A percentile compares a stretch with the other conserved stretches of the same genome.
Conservation (phyloP, 2,888 invertebrate species). For the Andricus curvator region DNA sequence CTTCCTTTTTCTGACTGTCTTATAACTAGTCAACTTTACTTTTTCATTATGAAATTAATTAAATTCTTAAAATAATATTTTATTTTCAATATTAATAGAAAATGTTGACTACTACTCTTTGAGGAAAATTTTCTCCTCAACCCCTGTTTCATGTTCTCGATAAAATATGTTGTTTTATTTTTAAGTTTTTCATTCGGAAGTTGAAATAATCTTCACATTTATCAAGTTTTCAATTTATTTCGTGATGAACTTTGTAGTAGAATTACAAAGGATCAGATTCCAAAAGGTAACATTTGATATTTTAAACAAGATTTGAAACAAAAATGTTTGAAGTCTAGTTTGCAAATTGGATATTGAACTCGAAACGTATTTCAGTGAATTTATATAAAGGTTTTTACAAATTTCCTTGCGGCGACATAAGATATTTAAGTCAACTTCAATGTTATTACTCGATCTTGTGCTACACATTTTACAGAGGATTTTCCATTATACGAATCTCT, state of each 20-base stretch:
- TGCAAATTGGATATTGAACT: conserved; percentile 1
- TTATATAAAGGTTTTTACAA: conserved; percentile 3
- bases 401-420: conserved; percentile 2
- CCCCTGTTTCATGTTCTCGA: no score
- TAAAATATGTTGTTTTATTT: no score
- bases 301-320: neutral
- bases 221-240: neutral
- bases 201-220: no score
- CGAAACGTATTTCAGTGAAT: neutral
- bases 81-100: no score
- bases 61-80: no score
- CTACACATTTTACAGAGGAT: neutral
- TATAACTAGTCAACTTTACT: neutral
- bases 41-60: no score
- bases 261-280: neutral
- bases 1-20: neutral
- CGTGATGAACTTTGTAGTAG: neutral
- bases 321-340: neutral
- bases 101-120: no score
- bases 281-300: neutral
- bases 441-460: conserved; percentile 6
- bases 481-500: neutral
- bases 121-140: no score
- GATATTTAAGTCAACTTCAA: neutral
- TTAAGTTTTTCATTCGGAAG: no score